Conservation (phyloP, 2,888 invertebrate genomes). For the Drosophila histrio region DNA sequence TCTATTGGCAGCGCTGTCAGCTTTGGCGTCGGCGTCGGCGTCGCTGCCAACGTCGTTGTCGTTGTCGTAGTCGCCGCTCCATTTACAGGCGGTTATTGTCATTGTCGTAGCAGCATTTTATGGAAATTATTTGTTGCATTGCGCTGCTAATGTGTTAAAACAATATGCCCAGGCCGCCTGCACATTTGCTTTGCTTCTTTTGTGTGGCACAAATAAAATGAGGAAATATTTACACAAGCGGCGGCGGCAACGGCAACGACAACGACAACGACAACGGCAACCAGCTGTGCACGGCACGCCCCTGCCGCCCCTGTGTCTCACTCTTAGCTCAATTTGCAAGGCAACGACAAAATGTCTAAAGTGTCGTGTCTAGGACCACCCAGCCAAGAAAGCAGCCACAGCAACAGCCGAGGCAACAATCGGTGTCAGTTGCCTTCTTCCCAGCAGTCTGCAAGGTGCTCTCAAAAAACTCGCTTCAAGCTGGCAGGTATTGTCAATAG, state of each 20-base stretch:
- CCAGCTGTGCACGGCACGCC: constrained; percentile 58
- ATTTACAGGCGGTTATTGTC: constrained; percentile 53
- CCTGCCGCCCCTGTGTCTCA: constrained; percentile 53
- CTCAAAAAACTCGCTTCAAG: constrained; percentile 1
- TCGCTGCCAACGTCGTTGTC: constrained; percentile 14
- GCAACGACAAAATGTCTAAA: constrained; percentile 74
- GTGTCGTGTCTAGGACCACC: constrained; percentile 65
- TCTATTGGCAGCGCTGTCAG: constrained; percentile 25
- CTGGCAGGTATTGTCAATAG: constrained; percentile 22
- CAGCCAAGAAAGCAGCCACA: constrained; percentile 38
- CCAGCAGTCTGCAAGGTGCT: constrained; percentile 22
- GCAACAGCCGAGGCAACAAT: not conserved
- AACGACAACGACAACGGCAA: constrained; percentile 30
- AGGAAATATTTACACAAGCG: constrained; percentile 76
- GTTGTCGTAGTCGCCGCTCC: constrained; percentile 45
- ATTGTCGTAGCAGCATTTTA: constrained; percentile 65
- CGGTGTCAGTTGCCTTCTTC: not conserved
- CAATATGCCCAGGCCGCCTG: constrained; percentile 73
- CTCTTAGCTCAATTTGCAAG: constrained; percentile 62
- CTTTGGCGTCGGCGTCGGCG: constrained; percentile 7
- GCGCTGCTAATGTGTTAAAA: constrained; percentile 83
- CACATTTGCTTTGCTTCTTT: constrained; percentile 58
- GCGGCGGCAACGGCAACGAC: constrained; percentile 33
- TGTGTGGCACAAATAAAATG: constrained; percentile 75
- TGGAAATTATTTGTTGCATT: constrained; percentile 83